Base-by-base conservation (phyloP, 2,797 vertebrate genomes). In the Vireo griseus region DNA sequence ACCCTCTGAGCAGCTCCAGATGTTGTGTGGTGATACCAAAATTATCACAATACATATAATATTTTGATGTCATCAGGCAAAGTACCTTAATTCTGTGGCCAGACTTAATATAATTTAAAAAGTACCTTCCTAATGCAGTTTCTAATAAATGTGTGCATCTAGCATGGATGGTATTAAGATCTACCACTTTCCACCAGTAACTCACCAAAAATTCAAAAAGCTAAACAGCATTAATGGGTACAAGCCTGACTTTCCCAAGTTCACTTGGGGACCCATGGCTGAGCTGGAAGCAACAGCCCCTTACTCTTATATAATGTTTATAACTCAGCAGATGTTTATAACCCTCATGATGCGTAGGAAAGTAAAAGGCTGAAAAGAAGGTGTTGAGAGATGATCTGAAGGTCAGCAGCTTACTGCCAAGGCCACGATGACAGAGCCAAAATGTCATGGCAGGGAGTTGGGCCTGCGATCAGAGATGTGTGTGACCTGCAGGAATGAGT, bases 31-130 rank as follows among this genome's bases (percentile, higher is more conserved):
- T 20, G 12, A 31, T 37, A 40, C 18, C 5, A 45, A 48, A 59
- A 63, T 40, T 37, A 65, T 19, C 28, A 39, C 52, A 35, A 62
- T 13, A 29, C 6, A 22, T 0, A 0, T 6, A 48, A 4, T 6
- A 25, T 59, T 90, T 87, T 55, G 4, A 47, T 40, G 9, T 66
- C 9, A 40, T 33, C 20, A 37, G 20, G 44, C 9, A 78, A 65
- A 86, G 39, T 9, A 39, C 6, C 4, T 51, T 40, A 54, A 51
- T 6, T 80, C 31, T 65, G 26, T 75, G 13, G 28, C 7, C 47
- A 76, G 47, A 11, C 29, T 29, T 61, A 16, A 37, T 21, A 44
- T 13, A 7, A n/a, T 33, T 67, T 52, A 4, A 20, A 28, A 29
- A 52, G 29, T 7, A 39, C 19, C 29, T 26, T 55, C 16, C 42